Evolutionary conservation across 2,888 invertebrate genomes (phyloP), one percentile per base, ranked within the genome.

Genomic region (Eupithecia insigniata): DNA sequence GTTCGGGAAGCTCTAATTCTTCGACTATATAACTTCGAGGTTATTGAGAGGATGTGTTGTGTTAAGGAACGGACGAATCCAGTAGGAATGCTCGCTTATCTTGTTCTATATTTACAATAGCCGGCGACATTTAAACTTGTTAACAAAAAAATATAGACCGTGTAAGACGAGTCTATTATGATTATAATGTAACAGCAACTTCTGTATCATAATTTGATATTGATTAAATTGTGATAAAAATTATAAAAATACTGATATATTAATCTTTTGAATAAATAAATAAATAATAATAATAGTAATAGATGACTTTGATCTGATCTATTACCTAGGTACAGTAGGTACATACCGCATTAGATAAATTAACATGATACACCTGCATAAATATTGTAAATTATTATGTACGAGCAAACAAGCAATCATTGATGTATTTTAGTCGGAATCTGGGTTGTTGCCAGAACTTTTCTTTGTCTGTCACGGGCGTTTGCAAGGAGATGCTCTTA

Each of bases 371-470:
- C 22, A 62, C n/a, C 36, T 64, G 36, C 18, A 62, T 34, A 34
- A 36, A 64, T 64, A 64, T 64, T 64, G 26, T 64, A 64, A 64
- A 60, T 64, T 62, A 32, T 62, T 64, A n/a, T n/a, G n/a, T n/a
- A 64, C 22, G 10, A 64, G 34, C 36, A 34, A 76, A 72, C 72
- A 69, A 66, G 69, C 72, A 69, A 71, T 70, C 69, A 76, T 68
- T 76, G 73, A 70, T 74, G 72, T 76, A 75, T 77, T 72, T 77
- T 71, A 70, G 72, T 74, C 73, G 28, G 39, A 66, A 67, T 71
- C 76, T 84, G 84, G 85, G 77, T 55, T 66, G 16, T 8, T 80
- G 84, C 84, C 84, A 85, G 70, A 68, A 79, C 73, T 80, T 79
- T 65, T 82, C 80, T 83, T 80, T 79, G 79, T 77, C 73, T 72